Evolutionary conservation across 2,797 vertebrate genomes (phyloP).

Genomic region (Sparus aurata): DNA sequence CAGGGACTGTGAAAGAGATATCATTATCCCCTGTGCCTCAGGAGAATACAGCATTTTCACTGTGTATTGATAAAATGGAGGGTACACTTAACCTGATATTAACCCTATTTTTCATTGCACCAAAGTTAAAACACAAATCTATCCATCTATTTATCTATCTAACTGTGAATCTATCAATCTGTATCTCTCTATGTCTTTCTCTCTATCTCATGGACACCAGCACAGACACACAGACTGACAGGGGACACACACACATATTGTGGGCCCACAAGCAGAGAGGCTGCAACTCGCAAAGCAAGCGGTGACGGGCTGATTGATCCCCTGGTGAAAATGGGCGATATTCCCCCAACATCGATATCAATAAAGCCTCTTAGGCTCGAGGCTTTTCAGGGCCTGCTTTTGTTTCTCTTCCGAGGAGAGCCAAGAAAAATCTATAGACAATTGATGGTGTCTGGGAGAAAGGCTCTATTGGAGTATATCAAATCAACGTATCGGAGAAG

Average conservation of each 20-base stretch:
- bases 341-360: slow-evolving; percentile 88
- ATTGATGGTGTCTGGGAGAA: slow-evolving; percentile 90
- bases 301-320: slow-evolving; percentile 87
- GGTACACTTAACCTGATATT: slow-evolving; percentile 43
- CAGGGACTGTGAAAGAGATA: slow-evolving; percentile 37
- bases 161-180: slow-evolving; percentile 33
- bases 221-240: slow-evolving; percentile 28
- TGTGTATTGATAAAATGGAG: slow-evolving; percentile 19
- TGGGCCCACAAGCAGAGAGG: slow-evolving; percentile 66
- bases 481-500: slow-evolving; percentile 87
- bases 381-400: slow-evolving; percentile 86
- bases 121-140: slow-evolving; percentile 20
- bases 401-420: slow-evolving; percentile 87
- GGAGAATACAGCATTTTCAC: slow-evolving; percentile 33
- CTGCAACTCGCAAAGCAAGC: slow-evolving; percentile 82
- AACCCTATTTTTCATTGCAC: slow-evolving; percentile 32
- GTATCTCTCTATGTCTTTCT: slow-evolving; percentile 6
- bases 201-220: slow-evolving; percentile 13
- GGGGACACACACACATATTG: slow-evolving; percentile 39
- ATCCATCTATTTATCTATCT: slow-evolving; percentile 1
- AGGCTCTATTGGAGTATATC: slow-evolving; percentile 90
- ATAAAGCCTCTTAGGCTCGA: slow-evolving; percentile 87
- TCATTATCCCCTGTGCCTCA: slow-evolving; percentile 33
- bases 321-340: slow-evolving; percentile 87
- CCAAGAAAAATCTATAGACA: slow-evolving; percentile 89